Evolutionary conservation across 2,888 invertebrate species (phyloP), one percentile per base, ranked within the genome.

Genomic region (Noctuana brunneofusca): DNA sequence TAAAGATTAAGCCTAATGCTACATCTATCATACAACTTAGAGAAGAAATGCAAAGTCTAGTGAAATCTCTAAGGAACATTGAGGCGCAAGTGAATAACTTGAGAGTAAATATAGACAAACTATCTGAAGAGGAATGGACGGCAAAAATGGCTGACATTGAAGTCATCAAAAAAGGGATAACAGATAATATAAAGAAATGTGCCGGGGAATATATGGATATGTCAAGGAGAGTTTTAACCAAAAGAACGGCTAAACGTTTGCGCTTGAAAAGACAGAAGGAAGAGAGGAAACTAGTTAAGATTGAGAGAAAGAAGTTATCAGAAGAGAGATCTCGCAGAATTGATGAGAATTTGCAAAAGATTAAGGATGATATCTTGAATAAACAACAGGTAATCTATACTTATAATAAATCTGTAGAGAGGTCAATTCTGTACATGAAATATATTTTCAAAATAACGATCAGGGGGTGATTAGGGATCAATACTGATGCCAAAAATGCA

Each of bases 341-440:
- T 69, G 94, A 96, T 84, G 92, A 93, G 50, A 95, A 95, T 92
- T 84, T 95, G 65, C 92, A 93, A 67, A 92, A 92, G 64, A 93
- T 94, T 75, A 93, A 94, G 70, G 93, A 94, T 73, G 90, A 93
- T 63, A 93, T 94, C 43, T 89, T 93, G 60, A 92, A 92, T 72
- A 91, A 89, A 46, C 94, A 94, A 79, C 91, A 93, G 92, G 94
- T 93, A 73, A 27, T 14, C 27, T 3, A 24, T 24, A 5, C 24
- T 24, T 24, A 3, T 24, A 24, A 24, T 2, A 3, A 4, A 4
- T 24, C 24, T 3, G 3, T 24, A 4, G 3, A 24, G 2, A 3
- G 24, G 24, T 24, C 24, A 2, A 24, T 24, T 24, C 5, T 24
- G 24, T 24, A 24, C 2, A 24, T 24, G 24, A n/a, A n/a, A n/a